These are phyloP conservation scores for Beaufortia kweichowensis DNA, from an alignment of 2,113 vertebrate species.

Conservation along the genomic window DNA sequence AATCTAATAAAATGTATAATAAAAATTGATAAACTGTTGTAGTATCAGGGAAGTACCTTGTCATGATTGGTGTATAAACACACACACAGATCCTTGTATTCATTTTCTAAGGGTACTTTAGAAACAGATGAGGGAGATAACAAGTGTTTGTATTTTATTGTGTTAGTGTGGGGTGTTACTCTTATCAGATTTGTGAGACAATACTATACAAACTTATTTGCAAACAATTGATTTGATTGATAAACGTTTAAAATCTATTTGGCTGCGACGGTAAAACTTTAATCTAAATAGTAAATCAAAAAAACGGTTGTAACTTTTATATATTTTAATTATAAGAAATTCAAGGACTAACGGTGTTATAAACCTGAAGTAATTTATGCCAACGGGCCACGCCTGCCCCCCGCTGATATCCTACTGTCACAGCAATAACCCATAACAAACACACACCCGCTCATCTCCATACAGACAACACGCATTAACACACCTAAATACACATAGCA, in stretches of 20 bases:
- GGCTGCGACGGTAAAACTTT: background rate
- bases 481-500: constrained; percentile 5
- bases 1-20: too few species aligned
- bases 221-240: too few species aligned
- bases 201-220: constrained; percentile 28
- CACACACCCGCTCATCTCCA: constrained; percentile 32
- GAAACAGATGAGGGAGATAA: background rate
- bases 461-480: constrained; percentile 26
- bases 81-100: background rate
- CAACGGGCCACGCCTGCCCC: constrained; percentile 18
- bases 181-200: constrained; percentile 42
- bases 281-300: too few species aligned
- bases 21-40: too few species aligned
- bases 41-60: background rate
- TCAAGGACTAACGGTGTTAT: background rate
- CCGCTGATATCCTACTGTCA: constrained; percentile 29
- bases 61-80: background rate
- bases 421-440: constrained; percentile 36
- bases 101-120: background rate
- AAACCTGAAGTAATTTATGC: background rate
- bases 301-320: too few species aligned
- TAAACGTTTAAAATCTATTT: too few species aligned
- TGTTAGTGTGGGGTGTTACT: constrained; percentile 14
- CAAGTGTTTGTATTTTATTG: constrained; percentile 19
- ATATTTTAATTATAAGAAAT: background rate